Evolutionary conservation across 2,888 invertebrate species (phyloP).

Genomic region (Trichopoda pennipes): DNA sequence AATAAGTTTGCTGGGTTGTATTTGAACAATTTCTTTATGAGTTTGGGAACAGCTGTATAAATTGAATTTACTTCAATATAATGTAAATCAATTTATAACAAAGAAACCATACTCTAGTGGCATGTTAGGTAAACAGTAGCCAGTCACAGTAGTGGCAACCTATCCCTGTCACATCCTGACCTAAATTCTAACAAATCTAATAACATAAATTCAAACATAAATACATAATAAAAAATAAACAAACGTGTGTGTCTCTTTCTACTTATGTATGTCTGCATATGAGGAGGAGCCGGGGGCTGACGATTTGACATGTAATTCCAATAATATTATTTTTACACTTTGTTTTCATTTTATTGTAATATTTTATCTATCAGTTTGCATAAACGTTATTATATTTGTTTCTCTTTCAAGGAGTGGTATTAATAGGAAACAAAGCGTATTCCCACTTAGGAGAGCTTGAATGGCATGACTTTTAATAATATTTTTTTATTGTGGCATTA

Average conservation of each 20-base stretch:
- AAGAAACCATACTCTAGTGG: constrained; percentile 3
- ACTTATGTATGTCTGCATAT: neutral
- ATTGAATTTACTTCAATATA: no score
- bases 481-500: neutral
- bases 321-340: constrained; percentile 54
- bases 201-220: constrained; percentile 20
- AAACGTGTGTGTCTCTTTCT: neutral
- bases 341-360: constrained; percentile 2
- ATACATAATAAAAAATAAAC: constrained; percentile 1
- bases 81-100: no score
- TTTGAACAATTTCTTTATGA: constrained; percentile 6
- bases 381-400: constrained; percentile 42
- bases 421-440: neutral
- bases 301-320: constrained; percentile 39
- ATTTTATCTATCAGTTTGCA: constrained; percentile 35
- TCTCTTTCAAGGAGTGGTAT: constrained; percentile 19
- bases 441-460: neutral
- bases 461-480: constrained; percentile 43
- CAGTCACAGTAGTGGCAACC: constrained; percentile 30
- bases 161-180: constrained; percentile 55
- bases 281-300: neutral
- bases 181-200: constrained; percentile 53
- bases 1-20: constrained; percentile 18
- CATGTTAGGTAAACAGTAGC: constrained; percentile 14
- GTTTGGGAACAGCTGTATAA: constrained; percentile 35